Conservation (phyloP, 2,888 invertebrate genomes). For the Ypsolopha sequella region DNA sequence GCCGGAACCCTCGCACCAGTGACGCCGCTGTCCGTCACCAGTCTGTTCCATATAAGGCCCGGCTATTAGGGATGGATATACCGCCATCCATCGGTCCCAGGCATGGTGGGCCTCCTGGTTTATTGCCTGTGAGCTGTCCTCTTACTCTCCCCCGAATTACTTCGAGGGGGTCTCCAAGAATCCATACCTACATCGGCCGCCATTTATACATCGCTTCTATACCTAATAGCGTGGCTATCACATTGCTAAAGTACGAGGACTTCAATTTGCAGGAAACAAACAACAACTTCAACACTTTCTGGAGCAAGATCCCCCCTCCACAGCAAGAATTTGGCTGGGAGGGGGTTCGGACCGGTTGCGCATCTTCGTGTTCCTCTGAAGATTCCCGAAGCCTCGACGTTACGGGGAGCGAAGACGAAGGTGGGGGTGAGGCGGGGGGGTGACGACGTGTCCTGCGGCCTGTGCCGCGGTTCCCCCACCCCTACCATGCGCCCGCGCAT, state of each 20-base stretch:
- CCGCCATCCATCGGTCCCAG: no score
- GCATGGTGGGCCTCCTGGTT: no score
- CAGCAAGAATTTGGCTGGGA: slow-evolving; percentile 48
- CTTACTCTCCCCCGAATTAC: no score
- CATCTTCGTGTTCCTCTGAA: slow-evolving; percentile 56
- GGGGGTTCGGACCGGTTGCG: slow-evolving; percentile 34
- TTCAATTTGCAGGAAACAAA: slow-evolving; percentile 36
- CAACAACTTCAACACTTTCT: slow-evolving; percentile 56
- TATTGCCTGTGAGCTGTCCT: no score
- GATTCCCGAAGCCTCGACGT: slow-evolving; percentile 63
- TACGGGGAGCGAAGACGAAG: slow-evolving; percentile 66
- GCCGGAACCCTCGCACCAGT: no score
- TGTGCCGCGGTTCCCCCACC: slow-evolving; percentile 61
- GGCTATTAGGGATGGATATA: no score
- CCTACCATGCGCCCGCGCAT: slow-evolving; percentile 27
- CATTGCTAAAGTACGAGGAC: neutral
- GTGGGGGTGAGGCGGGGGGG: slow-evolving; percentile 35
- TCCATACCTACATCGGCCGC: no score
- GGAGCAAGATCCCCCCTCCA: slow-evolving; percentile 55
- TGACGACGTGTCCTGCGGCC: slow-evolving; percentile 65
- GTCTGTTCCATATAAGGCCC: no score
- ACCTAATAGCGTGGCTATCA: neutral
- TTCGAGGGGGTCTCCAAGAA: no score
- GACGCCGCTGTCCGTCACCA: no score
- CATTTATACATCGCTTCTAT: no score